Evolutionary conservation across 2,797 vertebrate species (phyloP).

Genomic region (Mormyrops boulengeri): DNA sequence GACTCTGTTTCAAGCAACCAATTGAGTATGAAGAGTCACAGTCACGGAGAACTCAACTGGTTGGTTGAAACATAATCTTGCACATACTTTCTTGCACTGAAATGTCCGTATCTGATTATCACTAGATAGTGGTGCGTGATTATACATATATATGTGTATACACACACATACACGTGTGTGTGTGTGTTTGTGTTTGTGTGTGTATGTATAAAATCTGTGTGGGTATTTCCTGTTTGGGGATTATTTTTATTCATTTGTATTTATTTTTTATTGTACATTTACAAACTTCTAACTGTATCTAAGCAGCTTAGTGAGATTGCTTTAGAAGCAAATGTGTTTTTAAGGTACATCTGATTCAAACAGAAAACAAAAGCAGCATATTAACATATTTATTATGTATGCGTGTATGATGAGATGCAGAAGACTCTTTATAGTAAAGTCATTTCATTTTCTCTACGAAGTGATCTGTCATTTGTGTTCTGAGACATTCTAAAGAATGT

Average conservation of each 20-base stretch:
- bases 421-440: constrained; percentile 73
- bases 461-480: constrained; percentile 9
- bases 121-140: neutral
- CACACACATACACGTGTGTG: neutral
- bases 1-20: neutral
- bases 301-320: constrained; percentile 51
- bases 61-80: neutral
- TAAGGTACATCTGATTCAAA: constrained; percentile 52
- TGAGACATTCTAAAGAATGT: constrained; percentile 9
- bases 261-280: constrained; percentile 39
- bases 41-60: neutral
- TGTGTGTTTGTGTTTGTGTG: neutral
- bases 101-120: constrained; percentile 12
- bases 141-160: neutral
- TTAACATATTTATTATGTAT: constrained; percentile 67
- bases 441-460: constrained; percentile 65
- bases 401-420: constrained; percentile 67
- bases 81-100: neutral
- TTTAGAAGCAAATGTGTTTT: constrained; percentile 58
- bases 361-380: constrained; percentile 47
- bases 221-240: constrained; percentile 12
- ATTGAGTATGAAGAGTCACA: neutral
- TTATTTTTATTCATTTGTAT: constrained; percentile 39
- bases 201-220: neutral
- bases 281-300: constrained; percentile 40